A percentile compares a stretch with the other conserved stretches of the same genome.
These are phyloP conservation scores for Epicauta chinensis DNA, from an alignment of 1,140 invertebrate species.

Conservation along the genomic window DNA sequence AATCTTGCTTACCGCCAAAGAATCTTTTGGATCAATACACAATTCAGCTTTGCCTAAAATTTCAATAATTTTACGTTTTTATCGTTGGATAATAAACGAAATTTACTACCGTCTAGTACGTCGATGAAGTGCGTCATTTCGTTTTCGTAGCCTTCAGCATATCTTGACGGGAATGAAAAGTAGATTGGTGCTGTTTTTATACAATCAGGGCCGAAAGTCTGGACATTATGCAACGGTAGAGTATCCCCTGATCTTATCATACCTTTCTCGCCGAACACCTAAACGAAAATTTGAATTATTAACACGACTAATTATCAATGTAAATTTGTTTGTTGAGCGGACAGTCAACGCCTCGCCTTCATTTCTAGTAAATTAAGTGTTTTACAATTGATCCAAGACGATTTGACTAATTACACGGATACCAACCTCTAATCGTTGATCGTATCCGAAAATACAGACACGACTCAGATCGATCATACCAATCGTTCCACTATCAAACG, in stretches of 20 bases:
- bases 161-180: constrained; percentile 59
- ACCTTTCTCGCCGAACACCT: constrained; percentile 4
- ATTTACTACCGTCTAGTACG: constrained; percentile 50
- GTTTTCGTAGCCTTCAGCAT: constrained; percentile 49
- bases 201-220: constrained; percentile 40
- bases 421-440: constrained; percentile 59
- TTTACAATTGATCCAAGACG: no score
- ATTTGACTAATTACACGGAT: no score
- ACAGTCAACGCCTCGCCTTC: no score
- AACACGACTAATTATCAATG: no score
- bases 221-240: constrained; percentile 46
- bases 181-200: constrained; percentile 51
- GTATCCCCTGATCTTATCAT: constrained; percentile 53
- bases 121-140: constrained; percentile 64
- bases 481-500: constrained; percentile 58
- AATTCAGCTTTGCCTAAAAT: constrained; percentile 40
- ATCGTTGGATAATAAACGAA: no score
- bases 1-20: constrained; percentile 50
- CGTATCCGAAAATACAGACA: constrained; percentile 59
- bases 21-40: constrained; percentile 46
- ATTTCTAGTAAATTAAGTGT: no score
- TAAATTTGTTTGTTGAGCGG: no score
- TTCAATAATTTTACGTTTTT: constrained; percentile 5
- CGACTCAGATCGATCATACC: constrained; percentile 60
- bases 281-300: no score